These are phyloP conservation scores for Procapra przewalskii DNA, from an alignment of 2,113 vertebrate species.

Conservation along the genomic window DNA sequence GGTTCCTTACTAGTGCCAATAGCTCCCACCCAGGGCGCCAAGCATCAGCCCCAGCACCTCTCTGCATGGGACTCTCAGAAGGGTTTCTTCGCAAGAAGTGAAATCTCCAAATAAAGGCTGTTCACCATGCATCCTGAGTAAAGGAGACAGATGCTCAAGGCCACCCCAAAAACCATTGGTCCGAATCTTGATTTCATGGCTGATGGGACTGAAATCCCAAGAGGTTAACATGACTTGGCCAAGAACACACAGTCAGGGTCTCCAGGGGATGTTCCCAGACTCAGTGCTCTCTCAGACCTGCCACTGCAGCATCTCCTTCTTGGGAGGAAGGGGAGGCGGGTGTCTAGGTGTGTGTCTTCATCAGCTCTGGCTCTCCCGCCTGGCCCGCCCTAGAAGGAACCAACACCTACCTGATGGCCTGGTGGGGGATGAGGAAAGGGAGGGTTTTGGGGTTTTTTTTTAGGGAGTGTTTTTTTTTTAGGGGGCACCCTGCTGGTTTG, in stretches of 20 bases:
- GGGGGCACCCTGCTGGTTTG: not conserved
- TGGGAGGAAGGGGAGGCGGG: not conserved
- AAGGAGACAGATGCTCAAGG: not conserved
- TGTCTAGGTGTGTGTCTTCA: not conserved
- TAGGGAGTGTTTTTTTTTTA: not conserved
- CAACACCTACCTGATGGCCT: not conserved
- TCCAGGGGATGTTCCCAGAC: not conserved
- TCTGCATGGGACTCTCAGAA: not conserved
- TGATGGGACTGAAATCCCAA: not conserved
- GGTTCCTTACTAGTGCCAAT: not conserved
- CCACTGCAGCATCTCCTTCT: not conserved
- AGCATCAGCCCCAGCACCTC: not conserved
- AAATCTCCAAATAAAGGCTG: not conserved
- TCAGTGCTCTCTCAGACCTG: not conserved
- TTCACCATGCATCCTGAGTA: not conserved
- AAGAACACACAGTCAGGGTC: not conserved
- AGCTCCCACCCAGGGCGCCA: not conserved
- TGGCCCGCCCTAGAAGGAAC: not conserved
- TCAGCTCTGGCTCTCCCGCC: not conserved
- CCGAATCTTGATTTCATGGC: not conserved
- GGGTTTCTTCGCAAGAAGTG: not conserved
- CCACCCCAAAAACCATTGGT: not conserved
- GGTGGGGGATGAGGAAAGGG: rapidly evolving
- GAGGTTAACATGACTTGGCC: not conserved
- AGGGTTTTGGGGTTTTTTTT: not conserved